A percentile compares a stretch with the other conserved stretches of the same genome.
phyloP scores from a whole-genome alignment of 2,888 invertebrate genomes.

The Amblyjoppa fuscipennis region DNA sequence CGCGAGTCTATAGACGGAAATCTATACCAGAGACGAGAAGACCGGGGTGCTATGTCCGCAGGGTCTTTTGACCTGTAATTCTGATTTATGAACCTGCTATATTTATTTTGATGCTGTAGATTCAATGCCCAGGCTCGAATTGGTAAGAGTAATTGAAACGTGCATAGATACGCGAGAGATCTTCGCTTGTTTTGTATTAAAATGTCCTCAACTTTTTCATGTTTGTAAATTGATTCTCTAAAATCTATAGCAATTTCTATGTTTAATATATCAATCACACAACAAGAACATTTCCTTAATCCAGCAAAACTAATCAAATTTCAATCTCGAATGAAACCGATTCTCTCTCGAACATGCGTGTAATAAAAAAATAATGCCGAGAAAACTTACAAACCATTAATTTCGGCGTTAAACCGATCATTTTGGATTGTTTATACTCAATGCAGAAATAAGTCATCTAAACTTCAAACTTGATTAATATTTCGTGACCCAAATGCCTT shows the following conservation, averaged over 20 bases:
- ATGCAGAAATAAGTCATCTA: too few species aligned
- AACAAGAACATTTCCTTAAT: background rate
- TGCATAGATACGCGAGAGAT: background rate
- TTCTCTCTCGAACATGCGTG: background rate
- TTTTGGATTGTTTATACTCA: too few species aligned
- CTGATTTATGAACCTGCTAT: conserved; percentile 53
- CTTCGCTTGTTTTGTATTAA: background rate
- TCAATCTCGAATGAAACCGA: background rate
- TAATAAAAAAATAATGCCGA: background rate
- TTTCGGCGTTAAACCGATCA: too few species aligned
- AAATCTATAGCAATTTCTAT: background rate
- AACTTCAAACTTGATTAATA: too few species aligned
- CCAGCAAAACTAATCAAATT: background rate
- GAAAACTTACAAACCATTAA: background rate
- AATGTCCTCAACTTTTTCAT: background rate
- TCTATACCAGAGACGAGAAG: conserved; percentile 26
- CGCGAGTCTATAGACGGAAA: conserved; percentile 23
- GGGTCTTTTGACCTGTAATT: conserved; percentile 45
- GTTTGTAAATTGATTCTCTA: background rate
- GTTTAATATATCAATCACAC: background rate
- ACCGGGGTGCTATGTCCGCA: conserved; percentile 21
- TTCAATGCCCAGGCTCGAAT: background rate
- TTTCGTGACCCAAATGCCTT: background rate
- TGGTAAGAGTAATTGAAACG: background rate
- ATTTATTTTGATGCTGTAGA: conserved; percentile 19